A percentile compares a stretch with the other conserved stretches of the same genome.
phyloP scores from a whole-genome alignment of 2,113 vertebrate genomes.

The Glaucomys volans region DNA sequence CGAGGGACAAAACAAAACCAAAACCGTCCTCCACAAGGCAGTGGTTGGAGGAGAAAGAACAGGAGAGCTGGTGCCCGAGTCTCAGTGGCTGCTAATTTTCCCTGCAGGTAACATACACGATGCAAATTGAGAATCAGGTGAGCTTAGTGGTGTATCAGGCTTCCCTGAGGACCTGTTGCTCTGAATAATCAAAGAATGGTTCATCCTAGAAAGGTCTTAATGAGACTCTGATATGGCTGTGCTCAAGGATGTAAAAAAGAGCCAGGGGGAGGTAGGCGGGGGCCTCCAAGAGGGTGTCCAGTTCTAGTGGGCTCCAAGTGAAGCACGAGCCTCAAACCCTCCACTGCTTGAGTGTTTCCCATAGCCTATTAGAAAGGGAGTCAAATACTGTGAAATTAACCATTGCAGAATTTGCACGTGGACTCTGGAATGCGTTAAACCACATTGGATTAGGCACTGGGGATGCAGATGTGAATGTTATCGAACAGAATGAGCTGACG shows the following conservation, averaged over 20 bases:
- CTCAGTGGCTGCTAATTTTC: background rate
- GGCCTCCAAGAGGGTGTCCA: background rate
- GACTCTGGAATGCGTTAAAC: conserved; percentile 10
- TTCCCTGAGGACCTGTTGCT: background rate
- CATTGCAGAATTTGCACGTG: background rate
- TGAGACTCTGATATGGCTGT: background rate
- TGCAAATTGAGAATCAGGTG: background rate
- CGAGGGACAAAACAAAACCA: conserved; percentile 34
- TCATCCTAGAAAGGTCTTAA: background rate
- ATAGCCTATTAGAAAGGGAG: background rate
- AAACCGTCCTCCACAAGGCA: background rate
- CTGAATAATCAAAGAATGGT: background rate
- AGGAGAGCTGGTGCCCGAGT: background rate
- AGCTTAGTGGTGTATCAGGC: background rate
- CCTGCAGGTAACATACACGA: background rate
- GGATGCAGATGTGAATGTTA: background rate
- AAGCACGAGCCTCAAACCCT: background rate
- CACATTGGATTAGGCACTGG: background rate
- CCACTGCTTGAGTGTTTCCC: background rate
- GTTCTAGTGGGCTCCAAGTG: background rate
- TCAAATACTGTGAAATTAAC: background rate
- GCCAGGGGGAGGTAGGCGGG: background rate
- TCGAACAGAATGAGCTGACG: background rate
- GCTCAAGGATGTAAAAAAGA: background rate
- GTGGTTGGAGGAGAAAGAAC: background rate